Conservation (phyloP, 2,888 invertebrate species). For the Pteria penguin region DNA sequence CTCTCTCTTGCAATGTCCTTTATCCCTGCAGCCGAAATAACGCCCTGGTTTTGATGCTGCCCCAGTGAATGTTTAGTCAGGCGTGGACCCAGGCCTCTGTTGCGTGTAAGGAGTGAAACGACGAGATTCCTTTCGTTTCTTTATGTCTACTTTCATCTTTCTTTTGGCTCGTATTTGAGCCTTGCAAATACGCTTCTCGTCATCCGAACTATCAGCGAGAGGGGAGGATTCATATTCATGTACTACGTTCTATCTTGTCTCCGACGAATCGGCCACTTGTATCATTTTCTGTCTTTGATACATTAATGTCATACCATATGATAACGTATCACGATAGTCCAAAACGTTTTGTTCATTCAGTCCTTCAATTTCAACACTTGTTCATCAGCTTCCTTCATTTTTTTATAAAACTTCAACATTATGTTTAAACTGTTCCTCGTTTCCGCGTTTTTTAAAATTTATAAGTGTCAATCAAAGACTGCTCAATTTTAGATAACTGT, state of each 20-base stretch:
- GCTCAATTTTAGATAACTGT: no score
- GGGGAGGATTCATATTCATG: no score
- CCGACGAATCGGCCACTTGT: not conserved
- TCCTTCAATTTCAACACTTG: not conserved
- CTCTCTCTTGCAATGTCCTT: not conserved
- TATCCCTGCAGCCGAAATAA: slow-evolving; percentile 1
- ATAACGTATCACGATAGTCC: not conserved
- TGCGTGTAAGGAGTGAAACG: no score
- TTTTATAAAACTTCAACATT: no score
- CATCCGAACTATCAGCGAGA: no score
- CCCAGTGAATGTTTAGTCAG: no score
- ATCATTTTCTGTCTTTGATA: not conserved
- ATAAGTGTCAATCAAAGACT: no score
- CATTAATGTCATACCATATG: not conserved
- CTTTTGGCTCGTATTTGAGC: slow-evolving; percentile 9
- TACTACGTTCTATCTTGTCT: not conserved
- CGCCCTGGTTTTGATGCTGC: slow-evolving; percentile 2
- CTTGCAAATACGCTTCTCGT: slow-evolving; percentile 5
- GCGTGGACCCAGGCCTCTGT: slow-evolving; percentile 1
- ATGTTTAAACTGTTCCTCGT: no score
- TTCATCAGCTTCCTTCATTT: slow-evolving; percentile 10
- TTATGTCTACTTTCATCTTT: slow-evolving; percentile 7
- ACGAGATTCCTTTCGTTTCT: not conserved
- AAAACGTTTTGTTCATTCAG: not conserved
- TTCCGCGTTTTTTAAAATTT: no score